Base-by-base conservation (phyloP, 2,113 vertebrate genomes). In the Orientallactaga bullata region DNA sequence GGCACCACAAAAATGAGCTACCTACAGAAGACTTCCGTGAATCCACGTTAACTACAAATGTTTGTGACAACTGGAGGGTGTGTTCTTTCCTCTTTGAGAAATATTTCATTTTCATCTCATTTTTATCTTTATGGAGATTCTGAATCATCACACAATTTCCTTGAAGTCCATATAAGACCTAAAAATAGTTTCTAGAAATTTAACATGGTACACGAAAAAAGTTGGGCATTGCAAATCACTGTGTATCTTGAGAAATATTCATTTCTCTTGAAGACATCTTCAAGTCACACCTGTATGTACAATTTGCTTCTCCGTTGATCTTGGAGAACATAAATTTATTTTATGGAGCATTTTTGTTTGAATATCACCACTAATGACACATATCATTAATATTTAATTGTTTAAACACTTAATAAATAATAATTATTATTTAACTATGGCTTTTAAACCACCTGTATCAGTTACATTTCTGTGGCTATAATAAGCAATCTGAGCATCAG, bases 201-300 rank as follows among this genome's bases (percentile, higher is more conserved):
- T 80, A 86, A 87, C 47, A 55, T 60, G 30, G 17, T 84, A 76
- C 65, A 93, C 51, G 92, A 51, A 94, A 82, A 84, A 94, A 93
- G 3, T 83, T 90, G 55, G 92, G 92, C 51, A 85, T 35, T 61
- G 20, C 17, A 94, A 88, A 85, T 15, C 15, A 74, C 35, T 68
- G 18, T 74, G 30, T 51, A 71, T 80, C 71, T 85, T 88, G 30
- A 71, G 88, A 95, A 80, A 9, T 23, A 87, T 23, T 24, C 21
- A 23, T 81, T 90, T 55, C 84, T 84, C 16, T 58, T 58, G 20
- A 71, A 68, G n/a, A 35, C 28, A 60, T 71, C 32, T 93, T 90
- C 10, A 47, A 73, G 35, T 72, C 42, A 91, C 4, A 28, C 26
- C 2, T 72, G 28, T 37, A 66, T 94, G 73, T 55, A 90, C 7